Percentiles rank a stretch among this genome's conserved stretches.
Evolutionary conservation across 2,113 vertebrate species (phyloP).

Genomic region (Percina caprodes): DNA sequence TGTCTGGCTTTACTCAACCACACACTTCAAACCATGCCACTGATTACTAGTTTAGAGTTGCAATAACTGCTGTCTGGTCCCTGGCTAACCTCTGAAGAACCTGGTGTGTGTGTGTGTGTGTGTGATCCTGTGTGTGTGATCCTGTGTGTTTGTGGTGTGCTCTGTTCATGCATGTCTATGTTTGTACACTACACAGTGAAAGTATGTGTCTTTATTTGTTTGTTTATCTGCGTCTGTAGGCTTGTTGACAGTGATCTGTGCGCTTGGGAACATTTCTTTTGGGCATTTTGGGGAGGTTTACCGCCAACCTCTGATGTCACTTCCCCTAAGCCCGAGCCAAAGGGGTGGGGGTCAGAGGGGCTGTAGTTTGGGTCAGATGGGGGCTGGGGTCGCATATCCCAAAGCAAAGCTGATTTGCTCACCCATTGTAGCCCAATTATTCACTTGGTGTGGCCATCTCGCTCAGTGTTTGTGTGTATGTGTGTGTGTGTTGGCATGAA

Average conservation of each 20-base stretch:
- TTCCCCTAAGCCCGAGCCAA: conserved; percentile 42
- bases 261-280: conserved; percentile 23
- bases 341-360: neutral
- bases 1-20: conserved; percentile 67
- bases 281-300: conserved; percentile 39
- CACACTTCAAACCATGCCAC: conserved; percentile 67
- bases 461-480: neutral
- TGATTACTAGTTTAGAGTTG: conserved; percentile 77
- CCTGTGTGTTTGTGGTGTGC: conserved; percentile 62
- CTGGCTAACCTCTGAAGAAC: conserved; percentile 75
- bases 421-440: conserved; percentile 34
- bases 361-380: conserved; percentile 32
- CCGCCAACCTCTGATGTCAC: conserved; percentile 55
- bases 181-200: conserved; percentile 74
- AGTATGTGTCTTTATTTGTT: conserved; percentile 69
- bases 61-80: conserved; percentile 74
- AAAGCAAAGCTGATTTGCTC: conserved; percentile 47
- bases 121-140: conserved; percentile 30
- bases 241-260: conserved; percentile 46
- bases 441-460: conserved; percentile 13
- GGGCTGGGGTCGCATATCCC: conserved; percentile 20
- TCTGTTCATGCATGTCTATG: conserved; percentile 75
- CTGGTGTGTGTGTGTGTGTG: conserved; percentile 47
- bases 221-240: conserved; percentile 43
- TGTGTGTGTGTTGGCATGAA: no score